Evolutionary conservation across 1,140 invertebrate genomes (phyloP), one percentile per base, ranked within the genome.

Genomic region (Cydia strobilella): DNA sequence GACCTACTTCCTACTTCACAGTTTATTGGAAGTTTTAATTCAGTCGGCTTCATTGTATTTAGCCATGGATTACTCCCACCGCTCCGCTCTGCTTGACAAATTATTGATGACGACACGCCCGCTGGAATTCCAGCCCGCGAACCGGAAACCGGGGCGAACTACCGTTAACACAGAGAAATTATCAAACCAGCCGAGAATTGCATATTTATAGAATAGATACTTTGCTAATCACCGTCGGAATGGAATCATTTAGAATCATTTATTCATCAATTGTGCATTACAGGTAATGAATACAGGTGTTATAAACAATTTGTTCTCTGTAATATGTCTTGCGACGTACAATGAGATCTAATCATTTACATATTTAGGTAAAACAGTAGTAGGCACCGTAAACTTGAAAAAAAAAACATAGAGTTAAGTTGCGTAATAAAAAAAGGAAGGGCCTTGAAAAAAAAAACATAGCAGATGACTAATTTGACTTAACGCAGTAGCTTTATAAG

Each of bases 111-210:
- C 82, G 85, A 76, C 82, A 84, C 81, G 79, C 80, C 80, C 75
- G 75, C 65, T 76, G 87, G 89, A 86, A 89, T 88, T 85, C 80
- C 74, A 80, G 85, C 79, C 75, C 77, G 81, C 83, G 76, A 77
- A 86, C 85, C 90, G 90, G 88, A 91, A 88, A 90, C 82, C 81
- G 75, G 82, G 81, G 79, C 87, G 81, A 81, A 80, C 83, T 89
- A 88, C 89, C 88, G 89, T 89, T 90, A 90, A 74, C 79, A 79
- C 79, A 78, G 80, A 83, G 80, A 83, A 86, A 90, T 90, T 90
- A 91, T 84, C 87, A 86, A 87, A 86, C 85, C 75, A 80, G 86
- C 84, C 84, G 76, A 35, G 63, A 75, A 75, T 72, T 72, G 71
- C 71, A 69, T 39, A 42, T n/a, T 35, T 69, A 69, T 66, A 66